These are phyloP conservation scores for Aurelia sp. DNA, from an alignment of 30 jellyfish, hydroid and myxozoan genomes.

Conservation along the genomic window DNA sequence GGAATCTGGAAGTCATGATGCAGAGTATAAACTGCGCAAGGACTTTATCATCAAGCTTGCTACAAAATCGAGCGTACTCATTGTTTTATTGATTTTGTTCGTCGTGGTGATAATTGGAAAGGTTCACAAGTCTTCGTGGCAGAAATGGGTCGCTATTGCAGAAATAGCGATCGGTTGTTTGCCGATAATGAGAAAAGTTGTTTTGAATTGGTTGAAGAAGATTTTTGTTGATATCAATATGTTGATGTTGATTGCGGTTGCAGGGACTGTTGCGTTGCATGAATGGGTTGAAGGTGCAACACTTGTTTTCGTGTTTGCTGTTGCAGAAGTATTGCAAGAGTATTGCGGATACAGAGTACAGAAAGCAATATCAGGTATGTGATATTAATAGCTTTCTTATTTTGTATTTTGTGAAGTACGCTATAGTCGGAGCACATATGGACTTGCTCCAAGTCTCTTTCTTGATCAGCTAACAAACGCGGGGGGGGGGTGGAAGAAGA, in stretches of 20 bases:
- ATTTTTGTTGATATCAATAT: conserved; percentile 65
- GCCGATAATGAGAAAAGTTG: conserved; percentile 67
- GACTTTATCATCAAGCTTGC: conserved; percentile 32
- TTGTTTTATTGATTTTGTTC: conserved; percentile 36
- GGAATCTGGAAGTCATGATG: conserved; percentile 70
- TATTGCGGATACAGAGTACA: conserved; percentile 69
- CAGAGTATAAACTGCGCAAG: conserved; percentile 3
- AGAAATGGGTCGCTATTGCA: conserved; percentile 71
- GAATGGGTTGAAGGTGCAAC: conserved; percentile 85
- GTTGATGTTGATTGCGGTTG: conserved; percentile 85
- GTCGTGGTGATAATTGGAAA: conserved; percentile 57
- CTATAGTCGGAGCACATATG: too few species aligned
- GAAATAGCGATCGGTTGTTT: conserved; percentile 64
- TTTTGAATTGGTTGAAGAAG: conserved; percentile 61
- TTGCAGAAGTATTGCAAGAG: conserved; percentile 80
- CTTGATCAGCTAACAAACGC: too few species aligned
- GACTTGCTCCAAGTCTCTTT: too few species aligned
- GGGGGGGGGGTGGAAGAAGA: too few species aligned
- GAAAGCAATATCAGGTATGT: conserved; percentile 76
- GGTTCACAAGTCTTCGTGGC: conserved; percentile 6
- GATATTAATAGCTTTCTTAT: too few species aligned
- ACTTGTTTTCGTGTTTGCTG: conserved; percentile 77
- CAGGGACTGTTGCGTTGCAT: conserved; percentile 76
- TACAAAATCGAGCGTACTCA: conserved; percentile 15
- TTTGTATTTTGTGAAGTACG: too few species aligned